phyloP scores from a whole-genome alignment of 64 coral and sea anemone species.

The Pocillopora verrucosa region DNA sequence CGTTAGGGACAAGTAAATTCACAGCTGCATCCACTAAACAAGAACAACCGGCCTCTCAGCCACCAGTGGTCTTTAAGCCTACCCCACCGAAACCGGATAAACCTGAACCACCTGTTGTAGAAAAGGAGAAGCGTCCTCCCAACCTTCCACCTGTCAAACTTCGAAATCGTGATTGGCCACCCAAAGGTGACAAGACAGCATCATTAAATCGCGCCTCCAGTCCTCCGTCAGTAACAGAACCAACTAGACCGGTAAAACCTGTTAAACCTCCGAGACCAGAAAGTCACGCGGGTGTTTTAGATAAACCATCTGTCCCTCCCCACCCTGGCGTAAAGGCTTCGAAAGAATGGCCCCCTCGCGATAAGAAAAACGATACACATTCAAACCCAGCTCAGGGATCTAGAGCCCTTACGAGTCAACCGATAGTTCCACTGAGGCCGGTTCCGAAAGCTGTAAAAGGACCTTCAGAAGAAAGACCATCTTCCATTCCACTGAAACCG shows the following conservation, averaged over 20 bases:
- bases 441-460: not conserved
- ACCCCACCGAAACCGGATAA: constrained; percentile 3
- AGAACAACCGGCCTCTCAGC: not conserved
- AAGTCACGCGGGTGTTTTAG: constrained; percentile 56
- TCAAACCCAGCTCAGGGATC: not conserved
- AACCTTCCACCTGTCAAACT: constrained; percentile 30
- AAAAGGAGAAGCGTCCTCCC: not conserved
- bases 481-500: constrained; percentile 40
- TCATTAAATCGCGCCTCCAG: constrained; percentile 60
- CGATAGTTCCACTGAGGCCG: not conserved
- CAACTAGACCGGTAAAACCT: constrained; percentile 35
- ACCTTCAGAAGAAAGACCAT: constrained; percentile 28
- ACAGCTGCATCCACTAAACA: not conserved
- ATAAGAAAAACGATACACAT: not conserved
- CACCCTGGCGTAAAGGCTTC: constrained; percentile 3
- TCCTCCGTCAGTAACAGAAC: constrained; percentile 50
- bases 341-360: not conserved
- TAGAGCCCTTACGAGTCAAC: not conserved
- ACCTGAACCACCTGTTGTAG: not conserved
- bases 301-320: not conserved
- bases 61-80: constrained; percentile 26
- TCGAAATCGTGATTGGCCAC: constrained; percentile 42
- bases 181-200: constrained; percentile 33
- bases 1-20: not conserved
- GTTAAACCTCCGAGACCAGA: constrained; percentile 49